phyloP scores from a whole-genome alignment of 2,113 vertebrate genomes.

The Paratilapia polleni region DNA sequence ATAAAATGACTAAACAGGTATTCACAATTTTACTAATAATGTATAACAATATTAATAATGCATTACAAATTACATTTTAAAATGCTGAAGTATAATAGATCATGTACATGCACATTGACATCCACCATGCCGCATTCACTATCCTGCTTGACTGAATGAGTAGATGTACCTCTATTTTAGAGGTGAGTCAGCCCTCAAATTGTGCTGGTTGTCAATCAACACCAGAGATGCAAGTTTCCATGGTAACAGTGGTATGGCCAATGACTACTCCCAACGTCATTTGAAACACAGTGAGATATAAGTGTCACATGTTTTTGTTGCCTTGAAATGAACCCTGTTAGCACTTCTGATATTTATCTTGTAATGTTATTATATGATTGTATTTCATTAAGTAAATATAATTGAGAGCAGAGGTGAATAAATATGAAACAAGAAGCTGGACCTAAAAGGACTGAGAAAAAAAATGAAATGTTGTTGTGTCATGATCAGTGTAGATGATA shows the following conservation, averaged over 20 bases:
- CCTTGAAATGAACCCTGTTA: background rate
- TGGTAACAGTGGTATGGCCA: conserved; percentile 65
- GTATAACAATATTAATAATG: too few relatives aligned
- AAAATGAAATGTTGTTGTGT: background rate
- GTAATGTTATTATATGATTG: background rate
- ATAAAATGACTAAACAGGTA: background rate
- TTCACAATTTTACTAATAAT: background rate
- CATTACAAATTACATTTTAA: background rate
- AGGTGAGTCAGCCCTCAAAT: conserved; percentile 65
- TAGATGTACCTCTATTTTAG: conserved; percentile 38
- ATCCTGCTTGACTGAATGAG: conserved; percentile 23
- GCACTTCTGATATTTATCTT: background rate
- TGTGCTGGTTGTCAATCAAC: conserved; percentile 67
- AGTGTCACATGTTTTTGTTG: background rate
- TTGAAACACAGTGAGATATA: conserved; percentile 35
- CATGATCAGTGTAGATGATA: background rate
- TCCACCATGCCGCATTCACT: background rate
- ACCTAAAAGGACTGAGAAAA: background rate
- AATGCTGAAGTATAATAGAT: background rate
- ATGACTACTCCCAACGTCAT: conserved; percentile 41
- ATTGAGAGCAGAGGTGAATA: background rate
- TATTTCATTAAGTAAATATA: background rate
- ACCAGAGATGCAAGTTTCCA: conserved; percentile 61
- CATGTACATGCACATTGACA: background rate
- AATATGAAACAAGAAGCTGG: background rate